phyloP scores from a whole-genome alignment of 1,140 invertebrate genomes.

The Panagrolaimus sp. region DNA sequence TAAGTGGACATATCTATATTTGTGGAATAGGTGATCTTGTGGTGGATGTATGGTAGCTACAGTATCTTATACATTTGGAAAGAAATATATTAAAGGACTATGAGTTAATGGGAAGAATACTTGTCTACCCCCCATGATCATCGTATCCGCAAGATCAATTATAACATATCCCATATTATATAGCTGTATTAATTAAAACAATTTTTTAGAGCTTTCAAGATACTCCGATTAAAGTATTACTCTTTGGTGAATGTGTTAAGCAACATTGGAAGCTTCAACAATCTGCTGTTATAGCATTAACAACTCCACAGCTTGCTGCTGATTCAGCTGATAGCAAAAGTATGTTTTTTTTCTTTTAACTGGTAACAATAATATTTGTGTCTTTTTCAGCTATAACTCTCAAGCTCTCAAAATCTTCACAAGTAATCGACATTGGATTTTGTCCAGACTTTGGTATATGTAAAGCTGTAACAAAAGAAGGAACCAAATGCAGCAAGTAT shows the following conservation, averaged over 20 bases:
- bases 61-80: no score
- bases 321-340: conserved; percentile 20
- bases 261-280: conserved; percentile 38
- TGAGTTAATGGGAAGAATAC: no score
- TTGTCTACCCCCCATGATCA: no score
- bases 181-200: not conserved
- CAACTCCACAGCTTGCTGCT: conserved; percentile 24
- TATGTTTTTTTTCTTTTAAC: not conserved
- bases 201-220: conserved; percentile 36
- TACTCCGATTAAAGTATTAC: conserved; percentile 31
- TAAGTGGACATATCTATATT: conserved; percentile 12
- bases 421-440: conserved; percentile 38
- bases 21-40: no score
- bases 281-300: conserved; percentile 25
- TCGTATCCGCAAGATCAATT: no score
- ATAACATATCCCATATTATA: no score
- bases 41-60: no score
- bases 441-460: conserved; percentile 28
- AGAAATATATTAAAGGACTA: no score
- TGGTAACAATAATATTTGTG: not conserved
- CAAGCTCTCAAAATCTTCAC: conserved; percentile 29
- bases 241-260: conserved; percentile 37
- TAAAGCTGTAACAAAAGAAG: conserved; percentile 14
- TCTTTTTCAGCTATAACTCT: conserved; percentile 23
- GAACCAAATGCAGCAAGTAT: not conserved